These are phyloP conservation scores for Drosophila ogumai DNA, from an alignment of 1,140 invertebrate genomes.

Conservation along the genomic window DNA sequence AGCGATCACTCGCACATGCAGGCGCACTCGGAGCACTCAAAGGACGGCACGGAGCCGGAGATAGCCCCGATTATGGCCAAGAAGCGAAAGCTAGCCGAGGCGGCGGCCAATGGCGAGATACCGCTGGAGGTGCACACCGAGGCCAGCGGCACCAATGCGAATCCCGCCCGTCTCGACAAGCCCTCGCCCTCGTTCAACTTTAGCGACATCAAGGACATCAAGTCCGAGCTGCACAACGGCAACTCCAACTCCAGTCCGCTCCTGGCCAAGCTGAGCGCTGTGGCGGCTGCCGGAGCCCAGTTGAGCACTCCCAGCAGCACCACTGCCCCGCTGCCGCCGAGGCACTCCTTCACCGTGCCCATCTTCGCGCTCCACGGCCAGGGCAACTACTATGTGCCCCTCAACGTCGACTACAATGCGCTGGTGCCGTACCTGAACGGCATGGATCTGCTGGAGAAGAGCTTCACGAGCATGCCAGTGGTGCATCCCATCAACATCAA, in stretches of 20 bases:
- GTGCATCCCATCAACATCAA: constrained; percentile 96
- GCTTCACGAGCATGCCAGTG: constrained; percentile 86
- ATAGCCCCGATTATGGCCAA: constrained; percentile 82
- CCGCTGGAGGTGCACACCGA: constrained; percentile 53
- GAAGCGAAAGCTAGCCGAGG: constrained; percentile 78
- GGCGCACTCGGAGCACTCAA: constrained; percentile 78
- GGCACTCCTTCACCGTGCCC: constrained; percentile 87
- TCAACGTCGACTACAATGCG: constrained; percentile 93
- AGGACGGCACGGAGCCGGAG: constrained; percentile 80
- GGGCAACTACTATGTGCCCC: constrained; percentile 95
- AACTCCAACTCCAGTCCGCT: constrained; percentile 67
- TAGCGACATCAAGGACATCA: constrained; percentile 74
- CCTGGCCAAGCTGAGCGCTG: constrained; percentile 52
- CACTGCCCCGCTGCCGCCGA: constrained; percentile 65
- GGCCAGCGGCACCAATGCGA: constrained; percentile 16
- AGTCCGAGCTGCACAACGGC: constrained; percentile 74
- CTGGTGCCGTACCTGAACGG: constrained; percentile 89
- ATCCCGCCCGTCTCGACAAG: constrained; percentile 49
- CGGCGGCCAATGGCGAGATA: constrained; percentile 62
- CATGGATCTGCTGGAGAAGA: constrained; percentile 86
- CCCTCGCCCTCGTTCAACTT: constrained; percentile 68
- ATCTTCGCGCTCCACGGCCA: constrained; percentile 93
- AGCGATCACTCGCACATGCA: constrained; percentile 79
- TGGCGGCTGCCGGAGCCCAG: constrained; percentile 34
- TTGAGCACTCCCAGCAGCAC: constrained; percentile 79